Evolutionary conservation across 2,113 vertebrate species (phyloP).

Genomic region (Brachyhypopomus gauderio): DNA sequence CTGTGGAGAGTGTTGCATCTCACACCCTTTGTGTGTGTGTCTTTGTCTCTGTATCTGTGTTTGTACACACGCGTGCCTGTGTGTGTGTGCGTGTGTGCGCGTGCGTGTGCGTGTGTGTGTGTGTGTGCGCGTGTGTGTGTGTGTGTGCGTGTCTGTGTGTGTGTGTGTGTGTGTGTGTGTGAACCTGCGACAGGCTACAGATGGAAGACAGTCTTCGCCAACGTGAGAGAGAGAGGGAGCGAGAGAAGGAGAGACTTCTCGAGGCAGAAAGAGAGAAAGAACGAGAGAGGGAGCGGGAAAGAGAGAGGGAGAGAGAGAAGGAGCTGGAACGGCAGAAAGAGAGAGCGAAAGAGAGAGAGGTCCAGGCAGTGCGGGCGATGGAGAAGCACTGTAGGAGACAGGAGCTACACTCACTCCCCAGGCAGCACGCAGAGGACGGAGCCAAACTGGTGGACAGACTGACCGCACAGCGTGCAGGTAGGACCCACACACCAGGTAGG

Average conservation of each 20-base stretch:
- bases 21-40: conserved; percentile 48
- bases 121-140: conserved; percentile 8
- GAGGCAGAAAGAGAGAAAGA: conserved; percentile 82
- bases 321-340: conserved; percentile 87
- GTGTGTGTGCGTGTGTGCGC: no score
- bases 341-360: conserved; percentile 86
- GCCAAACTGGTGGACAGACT: conserved; percentile 26
- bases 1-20: conserved; percentile 60
- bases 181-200: conserved; percentile 81
- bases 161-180: conserved; percentile 23
- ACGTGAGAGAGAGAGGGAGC: conserved; percentile 82
- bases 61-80: no score
- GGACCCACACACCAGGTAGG: conserved; percentile 78
- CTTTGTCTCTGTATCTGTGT: not conserved
- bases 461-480: conserved; percentile 82
- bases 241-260: conserved; percentile 75
- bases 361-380: conserved; percentile 87
- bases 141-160: conserved; percentile 33
- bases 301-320: conserved; percentile 75
- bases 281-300: conserved; percentile 74
- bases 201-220: conserved; percentile 93
- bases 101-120: no score
- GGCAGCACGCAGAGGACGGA: not conserved
- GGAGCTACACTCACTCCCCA: conserved; percentile 70
- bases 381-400: conserved; percentile 83